phyloP scores from a whole-genome alignment of 1,140 invertebrate species.

The Caerostris darwini region DNA sequence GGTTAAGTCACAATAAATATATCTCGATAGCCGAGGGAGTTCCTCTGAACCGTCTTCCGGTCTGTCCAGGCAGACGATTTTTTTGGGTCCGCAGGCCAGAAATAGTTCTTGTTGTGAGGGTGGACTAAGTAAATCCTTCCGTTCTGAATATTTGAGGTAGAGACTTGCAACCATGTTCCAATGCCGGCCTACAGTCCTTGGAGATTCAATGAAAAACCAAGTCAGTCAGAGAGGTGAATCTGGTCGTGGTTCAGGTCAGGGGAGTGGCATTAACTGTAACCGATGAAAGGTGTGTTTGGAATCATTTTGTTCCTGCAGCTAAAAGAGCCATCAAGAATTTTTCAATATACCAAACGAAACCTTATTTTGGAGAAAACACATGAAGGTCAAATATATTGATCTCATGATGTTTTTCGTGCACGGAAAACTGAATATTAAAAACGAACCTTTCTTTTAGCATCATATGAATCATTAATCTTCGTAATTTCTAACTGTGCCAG shows the following conservation, averaged over 20 bases:
- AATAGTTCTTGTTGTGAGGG: slow-evolving; percentile 23
- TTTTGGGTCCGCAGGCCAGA: neutral
- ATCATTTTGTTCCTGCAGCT: neutral
- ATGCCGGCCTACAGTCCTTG: slow-evolving; percentile 14
- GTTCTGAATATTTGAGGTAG: neutral
- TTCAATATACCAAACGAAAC: neutral
- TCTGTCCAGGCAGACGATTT: slow-evolving; percentile 7
- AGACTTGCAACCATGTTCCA: neutral
- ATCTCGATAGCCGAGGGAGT: slow-evolving; percentile 20
- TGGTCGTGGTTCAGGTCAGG: slow-evolving; percentile 60
- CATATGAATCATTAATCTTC: slow-evolving; percentile 8
- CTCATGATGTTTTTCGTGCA: neutral
- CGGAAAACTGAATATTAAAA: neutral
- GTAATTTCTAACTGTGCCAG: neutral
- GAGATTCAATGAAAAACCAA: slow-evolving; percentile 14
- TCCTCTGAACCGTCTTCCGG: slow-evolving; percentile 55
- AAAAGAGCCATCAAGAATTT: neutral
- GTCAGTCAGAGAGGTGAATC: slow-evolving; percentile 25
- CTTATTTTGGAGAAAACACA: neutral
- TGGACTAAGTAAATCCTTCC: slow-evolving; percentile 30
- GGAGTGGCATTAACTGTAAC: slow-evolving; percentile 23
- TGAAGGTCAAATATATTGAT: neutral
- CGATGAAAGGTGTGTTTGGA: neutral
- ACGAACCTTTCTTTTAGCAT: neutral
- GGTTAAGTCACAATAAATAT: slow-evolving; percentile 74